Evolutionary conservation across 2,797 vertebrate species (phyloP).

Genomic region (Spinus olivaceus): DNA sequence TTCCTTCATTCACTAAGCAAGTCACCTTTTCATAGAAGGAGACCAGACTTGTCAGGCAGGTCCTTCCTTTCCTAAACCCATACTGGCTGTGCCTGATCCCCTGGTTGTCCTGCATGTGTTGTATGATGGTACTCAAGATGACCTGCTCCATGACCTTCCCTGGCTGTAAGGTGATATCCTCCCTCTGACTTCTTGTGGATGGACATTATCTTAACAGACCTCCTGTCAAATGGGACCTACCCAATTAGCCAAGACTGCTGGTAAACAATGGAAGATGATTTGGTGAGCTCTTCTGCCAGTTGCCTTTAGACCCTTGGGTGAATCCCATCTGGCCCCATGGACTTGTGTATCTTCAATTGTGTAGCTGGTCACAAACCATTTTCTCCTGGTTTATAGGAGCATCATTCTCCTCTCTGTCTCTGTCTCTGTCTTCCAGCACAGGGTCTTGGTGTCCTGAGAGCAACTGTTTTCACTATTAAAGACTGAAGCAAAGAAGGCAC

Average conservation of each 20-base stretch:
- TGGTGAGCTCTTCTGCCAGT: background rate
- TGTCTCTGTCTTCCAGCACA: background rate
- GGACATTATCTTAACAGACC: background rate
- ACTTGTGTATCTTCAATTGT: background rate
- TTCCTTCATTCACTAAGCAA: background rate
- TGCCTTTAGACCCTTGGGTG: background rate
- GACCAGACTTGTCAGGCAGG: background rate
- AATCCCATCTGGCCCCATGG: background rate
- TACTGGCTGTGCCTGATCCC: background rate
- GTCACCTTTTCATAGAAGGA: background rate
- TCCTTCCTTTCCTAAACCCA: background rate
- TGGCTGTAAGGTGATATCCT: background rate
- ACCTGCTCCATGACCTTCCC: background rate
- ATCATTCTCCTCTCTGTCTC: background rate
- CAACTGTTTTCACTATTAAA: background rate
- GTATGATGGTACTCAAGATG: background rate
- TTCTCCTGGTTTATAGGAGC: background rate
- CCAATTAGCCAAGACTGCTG: background rate
- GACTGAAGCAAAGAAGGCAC: background rate
- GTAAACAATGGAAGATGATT: background rate
- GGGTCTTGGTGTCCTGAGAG: background rate
- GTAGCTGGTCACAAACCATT: background rate
- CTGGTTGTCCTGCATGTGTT: background rate
- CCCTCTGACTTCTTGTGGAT: background rate
- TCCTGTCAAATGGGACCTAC: background rate